Evolutionary conservation across 2,113 vertebrate genomes (phyloP).

Genomic region (Mesitornis unicolor): DNA sequence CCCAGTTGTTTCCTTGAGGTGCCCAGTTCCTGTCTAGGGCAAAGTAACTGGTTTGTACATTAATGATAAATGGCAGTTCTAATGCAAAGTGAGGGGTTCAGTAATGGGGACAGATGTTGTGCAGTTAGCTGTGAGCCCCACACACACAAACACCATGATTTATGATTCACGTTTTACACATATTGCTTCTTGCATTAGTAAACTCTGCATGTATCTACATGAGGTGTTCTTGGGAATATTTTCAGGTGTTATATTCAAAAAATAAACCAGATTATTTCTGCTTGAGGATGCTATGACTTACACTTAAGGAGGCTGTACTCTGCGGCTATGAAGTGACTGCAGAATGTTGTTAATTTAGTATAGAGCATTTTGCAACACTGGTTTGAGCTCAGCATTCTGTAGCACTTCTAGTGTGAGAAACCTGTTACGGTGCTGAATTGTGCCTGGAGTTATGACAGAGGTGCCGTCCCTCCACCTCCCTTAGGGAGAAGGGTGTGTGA

Average conservation of each 20-base stretch:
- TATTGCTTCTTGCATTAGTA: neutral
- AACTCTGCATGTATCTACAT: neutral
- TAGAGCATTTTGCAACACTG: neutral
- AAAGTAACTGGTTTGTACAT: neutral
- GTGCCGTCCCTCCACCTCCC: neutral
- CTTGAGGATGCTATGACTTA: neutral
- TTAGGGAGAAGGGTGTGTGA: neutral
- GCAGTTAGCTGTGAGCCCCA: too few relatives aligned
- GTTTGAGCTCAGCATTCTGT: neutral
- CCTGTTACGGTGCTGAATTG: neutral
- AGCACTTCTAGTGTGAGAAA: neutral
- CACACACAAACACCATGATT: neutral
- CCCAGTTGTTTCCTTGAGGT: neutral
- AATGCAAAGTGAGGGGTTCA: accelerated
- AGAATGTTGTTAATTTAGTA: neutral
- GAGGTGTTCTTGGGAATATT: neutral
- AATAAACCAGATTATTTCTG: neutral
- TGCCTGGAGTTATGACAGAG: neutral
- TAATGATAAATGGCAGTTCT: neutral
- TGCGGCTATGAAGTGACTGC: neutral
- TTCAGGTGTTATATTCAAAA: neutral
- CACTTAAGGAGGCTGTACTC: neutral
- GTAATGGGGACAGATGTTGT: neutral
- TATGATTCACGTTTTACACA: neutral
- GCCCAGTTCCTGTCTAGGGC: neutral